Conservation (phyloP, 2,888 invertebrate species). For the Nephrotoma flavescens region DNA sequence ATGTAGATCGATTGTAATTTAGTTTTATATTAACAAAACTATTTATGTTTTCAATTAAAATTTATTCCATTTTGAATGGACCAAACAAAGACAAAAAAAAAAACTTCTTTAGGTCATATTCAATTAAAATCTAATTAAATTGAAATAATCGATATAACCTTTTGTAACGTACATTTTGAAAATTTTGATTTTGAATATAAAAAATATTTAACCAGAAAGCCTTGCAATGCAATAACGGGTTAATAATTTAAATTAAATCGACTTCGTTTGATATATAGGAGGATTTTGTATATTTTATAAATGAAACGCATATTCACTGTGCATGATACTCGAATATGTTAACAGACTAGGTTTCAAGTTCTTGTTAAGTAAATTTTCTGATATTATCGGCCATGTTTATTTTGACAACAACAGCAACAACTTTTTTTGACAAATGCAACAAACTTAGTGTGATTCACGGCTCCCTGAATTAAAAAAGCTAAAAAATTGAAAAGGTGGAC, state of each 20-base stretch:
- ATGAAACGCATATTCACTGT: too few relatives aligned
- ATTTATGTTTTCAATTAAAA: neutral
- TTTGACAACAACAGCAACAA: too few relatives aligned
- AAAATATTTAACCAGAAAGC: too few relatives aligned
- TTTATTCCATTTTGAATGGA: neutral
- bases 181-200: neutral
- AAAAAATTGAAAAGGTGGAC: too few relatives aligned
- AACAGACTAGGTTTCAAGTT: too few relatives aligned
- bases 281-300: neutral
- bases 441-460: too few relatives aligned
- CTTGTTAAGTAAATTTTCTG: too few relatives aligned
- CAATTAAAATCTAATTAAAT: neutral
- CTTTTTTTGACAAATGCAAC: too few relatives aligned
- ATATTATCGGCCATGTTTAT: too few relatives aligned
- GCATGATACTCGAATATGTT: too few relatives aligned
- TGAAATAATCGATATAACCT: neutral
- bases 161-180: neutral
- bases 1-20: neutral
- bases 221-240: neutral
- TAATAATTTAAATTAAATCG: neutral
- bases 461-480: too few relatives aligned
- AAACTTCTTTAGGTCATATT: neutral
- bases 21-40: neutral
- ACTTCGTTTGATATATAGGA: neutral
- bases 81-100: neutral